Conservation (phyloP, 2,888 invertebrate genomes). For the Pandemis heparana region DNA sequence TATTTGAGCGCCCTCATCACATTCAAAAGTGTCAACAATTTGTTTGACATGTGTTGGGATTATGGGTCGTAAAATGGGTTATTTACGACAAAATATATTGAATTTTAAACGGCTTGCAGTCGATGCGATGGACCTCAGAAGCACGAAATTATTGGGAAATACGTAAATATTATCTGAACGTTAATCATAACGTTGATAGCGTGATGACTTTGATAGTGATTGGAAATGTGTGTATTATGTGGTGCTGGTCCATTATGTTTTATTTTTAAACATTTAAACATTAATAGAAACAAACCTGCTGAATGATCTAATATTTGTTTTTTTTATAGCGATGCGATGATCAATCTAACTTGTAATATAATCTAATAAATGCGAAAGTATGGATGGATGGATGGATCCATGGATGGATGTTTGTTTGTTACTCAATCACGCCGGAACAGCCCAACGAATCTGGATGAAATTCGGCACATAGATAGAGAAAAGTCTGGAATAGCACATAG, state of each 20-base stretch:
- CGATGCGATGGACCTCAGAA: slow-evolving; percentile 40
- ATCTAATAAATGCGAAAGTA: too few relatives aligned
- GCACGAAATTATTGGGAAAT: slow-evolving; percentile 26
- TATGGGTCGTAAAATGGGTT: slow-evolving; percentile 68
- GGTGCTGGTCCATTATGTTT: background rate
- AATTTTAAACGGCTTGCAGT: slow-evolving; percentile 69
- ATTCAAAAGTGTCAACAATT: slow-evolving; percentile 74
- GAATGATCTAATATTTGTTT: too few relatives aligned
- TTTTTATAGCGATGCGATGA: too few relatives aligned
- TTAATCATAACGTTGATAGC: slow-evolving; percentile 24
- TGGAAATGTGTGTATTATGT: background rate
- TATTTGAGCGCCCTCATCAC: slow-evolving; percentile 68
- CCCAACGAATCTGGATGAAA: too few relatives aligned
- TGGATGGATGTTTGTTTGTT: too few relatives aligned
- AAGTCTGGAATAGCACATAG: too few relatives aligned
- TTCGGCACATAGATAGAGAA: too few relatives aligned
- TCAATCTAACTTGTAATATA: too few relatives aligned
- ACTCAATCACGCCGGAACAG: too few relatives aligned
- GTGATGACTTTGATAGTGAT: slow-evolving; percentile 33
- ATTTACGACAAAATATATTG: slow-evolving; percentile 75
- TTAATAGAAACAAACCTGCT: background rate
- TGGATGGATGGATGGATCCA: too few relatives aligned
- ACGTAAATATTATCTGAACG: slow-evolving; percentile 33
- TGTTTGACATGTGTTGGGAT: slow-evolving; percentile 78
- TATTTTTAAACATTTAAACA: background rate